phyloP scores from a whole-genome alignment of 2,113 vertebrate species.

The Craseonycteris thonglongyai region DNA sequence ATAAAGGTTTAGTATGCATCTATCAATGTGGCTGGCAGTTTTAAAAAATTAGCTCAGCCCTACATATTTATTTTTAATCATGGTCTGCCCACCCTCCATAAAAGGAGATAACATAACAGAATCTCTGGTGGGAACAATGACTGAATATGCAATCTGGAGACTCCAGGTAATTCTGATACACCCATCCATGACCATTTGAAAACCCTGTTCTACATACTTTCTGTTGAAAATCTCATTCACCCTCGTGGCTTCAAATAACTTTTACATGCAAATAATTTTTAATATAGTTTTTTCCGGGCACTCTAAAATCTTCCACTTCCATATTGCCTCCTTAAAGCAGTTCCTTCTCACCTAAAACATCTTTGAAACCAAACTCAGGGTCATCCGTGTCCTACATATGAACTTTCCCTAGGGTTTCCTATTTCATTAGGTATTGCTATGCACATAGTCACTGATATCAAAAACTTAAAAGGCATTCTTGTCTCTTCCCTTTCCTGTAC shows the following conservation, averaged over 20 bases:
- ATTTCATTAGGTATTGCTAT: background rate
- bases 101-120: background rate
- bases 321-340: background rate
- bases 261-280: background rate
- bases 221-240: background rate
- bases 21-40: background rate
- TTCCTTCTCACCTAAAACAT: background rate
- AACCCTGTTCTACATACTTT: background rate
- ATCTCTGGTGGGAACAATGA: background rate
- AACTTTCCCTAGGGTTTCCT: background rate
- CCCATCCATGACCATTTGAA: background rate
- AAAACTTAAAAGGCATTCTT: background rate
- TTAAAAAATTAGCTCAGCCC: background rate
- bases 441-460: background rate
- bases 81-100: accelerated
- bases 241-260: background rate
- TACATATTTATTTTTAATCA: background rate
- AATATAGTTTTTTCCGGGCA: background rate
- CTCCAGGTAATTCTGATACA: background rate
- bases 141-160: background rate
- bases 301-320: background rate
- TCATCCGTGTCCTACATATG: background rate
- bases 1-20: background rate
- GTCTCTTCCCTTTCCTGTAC: background rate
- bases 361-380: background rate